A percentile compares a stretch with the other conserved stretches of the same genome.
Conservation (phyloP, 2,888 invertebrate species). For the Aspidapion aeneum region DNA sequence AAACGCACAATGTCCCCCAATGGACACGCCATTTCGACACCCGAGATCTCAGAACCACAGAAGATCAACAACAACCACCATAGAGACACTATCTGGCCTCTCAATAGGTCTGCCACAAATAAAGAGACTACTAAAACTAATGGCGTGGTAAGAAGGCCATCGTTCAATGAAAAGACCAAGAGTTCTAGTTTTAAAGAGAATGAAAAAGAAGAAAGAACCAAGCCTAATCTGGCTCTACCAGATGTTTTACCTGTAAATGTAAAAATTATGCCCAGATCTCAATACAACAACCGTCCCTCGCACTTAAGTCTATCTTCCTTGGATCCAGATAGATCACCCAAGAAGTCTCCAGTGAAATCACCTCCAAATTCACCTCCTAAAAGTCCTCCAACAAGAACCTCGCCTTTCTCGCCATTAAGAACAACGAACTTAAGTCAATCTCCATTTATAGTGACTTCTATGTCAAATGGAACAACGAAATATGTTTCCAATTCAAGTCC, state of each 20-base stretch:
- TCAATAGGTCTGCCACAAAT: conserved; percentile 32
- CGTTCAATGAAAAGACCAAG: conserved; percentile 42
- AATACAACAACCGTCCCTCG: conserved; percentile 38
- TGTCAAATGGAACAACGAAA: conserved; percentile 1
- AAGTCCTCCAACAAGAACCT: conserved; percentile 36
- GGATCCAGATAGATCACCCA: conserved; percentile 30
- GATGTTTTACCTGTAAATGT: conserved; percentile 56
- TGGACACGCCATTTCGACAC: conserved; percentile 43
- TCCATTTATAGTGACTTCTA: conserved; percentile 26
- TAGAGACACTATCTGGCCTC: conserved; percentile 41
- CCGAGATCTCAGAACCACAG: conserved; percentile 34
- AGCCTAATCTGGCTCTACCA: conserved; percentile 48
- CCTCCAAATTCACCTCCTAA: conserved; percentile 40
- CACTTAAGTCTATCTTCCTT: conserved; percentile 36
- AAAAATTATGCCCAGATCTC: conserved; percentile 45
- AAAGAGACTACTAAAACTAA: conserved; percentile 37
- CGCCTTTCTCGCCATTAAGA: conserved; percentile 41
- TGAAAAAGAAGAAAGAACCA: conserved; percentile 33
- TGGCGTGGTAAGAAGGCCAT: conserved; percentile 40
- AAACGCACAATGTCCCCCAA: conserved; percentile 70
- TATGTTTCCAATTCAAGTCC: background rate
- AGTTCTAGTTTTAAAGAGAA: conserved; percentile 27
- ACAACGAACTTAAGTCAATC: conserved; percentile 37
- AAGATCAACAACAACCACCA: conserved; percentile 28
- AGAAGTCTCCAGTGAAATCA: conserved; percentile 39